These are phyloP conservation scores for Linnaemya tessellans DNA, from an alignment of 2,888 invertebrate species.

Conservation along the genomic window DNA sequence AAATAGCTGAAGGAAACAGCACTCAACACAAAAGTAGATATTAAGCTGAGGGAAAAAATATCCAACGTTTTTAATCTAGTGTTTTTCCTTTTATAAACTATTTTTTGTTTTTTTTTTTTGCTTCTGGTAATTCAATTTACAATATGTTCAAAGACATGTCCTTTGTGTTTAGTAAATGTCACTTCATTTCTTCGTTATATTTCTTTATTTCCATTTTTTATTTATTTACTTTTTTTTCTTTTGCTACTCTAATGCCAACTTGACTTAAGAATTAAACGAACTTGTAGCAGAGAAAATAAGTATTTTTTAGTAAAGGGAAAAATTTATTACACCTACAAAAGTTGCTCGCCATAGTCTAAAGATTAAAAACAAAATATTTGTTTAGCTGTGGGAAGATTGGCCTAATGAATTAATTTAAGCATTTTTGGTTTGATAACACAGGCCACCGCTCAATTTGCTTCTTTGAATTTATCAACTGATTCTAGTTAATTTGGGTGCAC, in stretches of 20 bases:
- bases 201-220: background rate
- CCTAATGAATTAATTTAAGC: too few species aligned
- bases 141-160: constrained; percentile 42
- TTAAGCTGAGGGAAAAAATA: background rate
- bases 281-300: background rate
- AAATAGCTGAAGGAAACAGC: constrained; percentile 17
- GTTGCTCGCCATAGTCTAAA: too few species aligned
- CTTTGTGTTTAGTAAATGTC: constrained; percentile 57
- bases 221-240: background rate
- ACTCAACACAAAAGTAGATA: background rate
- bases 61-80: constrained; percentile 6
- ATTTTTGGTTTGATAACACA: too few species aligned
- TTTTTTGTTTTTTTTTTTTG: background rate
- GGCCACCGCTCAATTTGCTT: too few species aligned
- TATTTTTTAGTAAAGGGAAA: background rate
- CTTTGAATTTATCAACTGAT: too few species aligned
- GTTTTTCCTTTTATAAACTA: background rate
- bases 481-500: too few species aligned
- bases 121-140: constrained; percentile 18
- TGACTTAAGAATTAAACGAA: constrained; percentile 15
- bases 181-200: constrained; percentile 24
- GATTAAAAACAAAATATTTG: too few species aligned
- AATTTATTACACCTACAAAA: too few species aligned
- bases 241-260: constrained; percentile 17
- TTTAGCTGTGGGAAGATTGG: too few species aligned